Evolutionary conservation across 1,140 invertebrate species (phyloP).

Genomic region (Tachypleus tridentatus): DNA sequence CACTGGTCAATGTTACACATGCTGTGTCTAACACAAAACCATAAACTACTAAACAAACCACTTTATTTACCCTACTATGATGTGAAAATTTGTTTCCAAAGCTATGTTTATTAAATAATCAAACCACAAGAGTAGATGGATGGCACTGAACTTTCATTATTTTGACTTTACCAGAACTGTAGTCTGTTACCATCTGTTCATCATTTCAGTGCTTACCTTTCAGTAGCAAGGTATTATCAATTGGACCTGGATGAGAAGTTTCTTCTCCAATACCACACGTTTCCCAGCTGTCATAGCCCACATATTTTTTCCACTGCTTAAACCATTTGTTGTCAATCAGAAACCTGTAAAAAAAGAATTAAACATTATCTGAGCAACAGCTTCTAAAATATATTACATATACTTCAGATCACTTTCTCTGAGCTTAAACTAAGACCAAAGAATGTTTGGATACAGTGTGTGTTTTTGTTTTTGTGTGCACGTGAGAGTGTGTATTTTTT

Average conservation of each 20-base stretch:
- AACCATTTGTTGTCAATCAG: slow-evolving; percentile 40
- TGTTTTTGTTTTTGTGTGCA: too few species aligned
- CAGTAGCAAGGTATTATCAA: slow-evolving; percentile 37
- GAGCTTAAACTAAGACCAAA: too few species aligned
- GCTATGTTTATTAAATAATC: background rate
- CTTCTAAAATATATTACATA: too few species aligned
- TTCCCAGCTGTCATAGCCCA: slow-evolving; percentile 37
- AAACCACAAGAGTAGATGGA: background rate
- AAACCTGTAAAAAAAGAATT: slow-evolving; percentile 29
- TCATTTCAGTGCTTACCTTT: slow-evolving; percentile 27
- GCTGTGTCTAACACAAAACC: too few species aligned
- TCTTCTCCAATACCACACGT: slow-evolving; percentile 30
- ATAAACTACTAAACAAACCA: too few species aligned
- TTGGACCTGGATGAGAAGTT: slow-evolving; percentile 36
- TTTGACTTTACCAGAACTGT: slow-evolving; percentile 1
- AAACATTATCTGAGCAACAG: background rate
- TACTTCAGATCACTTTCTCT: too few species aligned
- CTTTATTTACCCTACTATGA: too few species aligned
- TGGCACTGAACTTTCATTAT: background rate
- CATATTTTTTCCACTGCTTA: slow-evolving; percentile 41
- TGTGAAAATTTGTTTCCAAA: background rate
- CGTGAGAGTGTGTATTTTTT: too few species aligned
- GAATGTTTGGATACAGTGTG: too few species aligned
- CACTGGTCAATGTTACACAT: too few species aligned
- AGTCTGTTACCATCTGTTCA: background rate